Conservation (phyloP, 2,113 vertebrate genomes). For the Dolichotis patagonum region DNA sequence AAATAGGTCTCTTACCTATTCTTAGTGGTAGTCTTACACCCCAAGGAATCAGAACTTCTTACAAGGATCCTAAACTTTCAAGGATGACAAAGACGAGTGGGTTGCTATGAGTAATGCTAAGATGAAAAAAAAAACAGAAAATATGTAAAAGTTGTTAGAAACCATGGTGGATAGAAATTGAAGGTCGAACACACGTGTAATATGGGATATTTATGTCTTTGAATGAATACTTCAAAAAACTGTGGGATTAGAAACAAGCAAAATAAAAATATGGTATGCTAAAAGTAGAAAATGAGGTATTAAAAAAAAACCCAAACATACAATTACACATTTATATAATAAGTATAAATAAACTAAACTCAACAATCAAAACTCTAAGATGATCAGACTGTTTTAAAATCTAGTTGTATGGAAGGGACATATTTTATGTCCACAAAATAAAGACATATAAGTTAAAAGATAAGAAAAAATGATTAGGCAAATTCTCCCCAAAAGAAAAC, state of each 20-base stretch:
- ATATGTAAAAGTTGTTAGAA: conserved; percentile 12
- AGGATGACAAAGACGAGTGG: not conserved
- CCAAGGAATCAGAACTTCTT: not conserved
- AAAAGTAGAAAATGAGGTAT: conserved; percentile 45
- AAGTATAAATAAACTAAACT: conserved; percentile 61
- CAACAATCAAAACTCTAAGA: not conserved
- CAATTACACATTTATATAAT: not conserved
- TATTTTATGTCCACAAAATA: conserved; percentile 18
- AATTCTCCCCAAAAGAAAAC: not conserved
- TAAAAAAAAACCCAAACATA: conserved; percentile 14
- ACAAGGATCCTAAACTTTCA: not conserved
- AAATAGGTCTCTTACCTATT: not conserved
- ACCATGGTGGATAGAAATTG: not conserved
- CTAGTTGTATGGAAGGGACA: not conserved
- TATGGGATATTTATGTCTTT: not conserved
- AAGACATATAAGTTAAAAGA: not conserved
- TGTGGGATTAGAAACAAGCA: not conserved
- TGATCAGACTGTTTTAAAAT: conserved; percentile 13
- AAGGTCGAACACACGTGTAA: not conserved
- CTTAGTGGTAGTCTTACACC: not conserved
- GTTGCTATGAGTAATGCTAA: not conserved
- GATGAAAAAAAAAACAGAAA: not conserved
- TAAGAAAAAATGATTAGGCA: not conserved
- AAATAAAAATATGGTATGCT: not conserved
- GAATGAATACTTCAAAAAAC: not conserved